phyloP scores from a whole-genome alignment of 2,113 vertebrate genomes.

The Platysternon megacephalum region DNA sequence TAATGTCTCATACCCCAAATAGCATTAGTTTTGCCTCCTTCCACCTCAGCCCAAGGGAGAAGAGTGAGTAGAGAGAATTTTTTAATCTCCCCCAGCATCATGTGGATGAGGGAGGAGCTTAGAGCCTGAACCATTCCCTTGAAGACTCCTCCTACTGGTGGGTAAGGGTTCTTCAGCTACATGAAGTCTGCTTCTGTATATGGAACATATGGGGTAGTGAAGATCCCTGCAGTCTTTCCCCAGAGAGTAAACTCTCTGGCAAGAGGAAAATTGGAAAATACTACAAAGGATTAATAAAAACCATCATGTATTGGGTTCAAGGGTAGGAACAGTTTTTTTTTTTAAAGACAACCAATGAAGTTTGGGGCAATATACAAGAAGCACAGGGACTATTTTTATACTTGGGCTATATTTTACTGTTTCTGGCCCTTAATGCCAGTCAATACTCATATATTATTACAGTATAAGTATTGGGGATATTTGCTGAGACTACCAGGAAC shows the following conservation, averaged over 20 bases:
- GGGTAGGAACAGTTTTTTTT: not conserved
- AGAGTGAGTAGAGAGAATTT: not conserved
- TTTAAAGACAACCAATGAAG: not conserved
- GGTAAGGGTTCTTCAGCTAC: not conserved
- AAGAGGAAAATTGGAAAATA: not conserved
- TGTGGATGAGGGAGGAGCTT: not conserved
- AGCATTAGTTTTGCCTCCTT: not conserved
- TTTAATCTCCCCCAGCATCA: not conserved
- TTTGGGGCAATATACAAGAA: not conserved
- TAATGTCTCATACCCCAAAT: rapidly evolving
- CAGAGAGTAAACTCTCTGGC: not conserved
- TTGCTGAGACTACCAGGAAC: not conserved
- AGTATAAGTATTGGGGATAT: not conserved
- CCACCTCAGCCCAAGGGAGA: not conserved
- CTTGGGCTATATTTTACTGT: not conserved
- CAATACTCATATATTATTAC: not conserved
- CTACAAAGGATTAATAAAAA: not conserved
- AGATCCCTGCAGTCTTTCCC: not conserved
- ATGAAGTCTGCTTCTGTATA: not conserved
- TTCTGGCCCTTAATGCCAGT: not conserved
- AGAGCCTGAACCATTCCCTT: not conserved
- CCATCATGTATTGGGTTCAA: not conserved
- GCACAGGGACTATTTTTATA: not conserved
- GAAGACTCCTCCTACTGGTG: not conserved
- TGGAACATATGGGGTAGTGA: not conserved